A percentile compares a stretch with the other conserved stretches of the same genome.
phyloP scores from a whole-genome alignment of 2,113 vertebrate species.

The Catharus fuscescens region DNA sequence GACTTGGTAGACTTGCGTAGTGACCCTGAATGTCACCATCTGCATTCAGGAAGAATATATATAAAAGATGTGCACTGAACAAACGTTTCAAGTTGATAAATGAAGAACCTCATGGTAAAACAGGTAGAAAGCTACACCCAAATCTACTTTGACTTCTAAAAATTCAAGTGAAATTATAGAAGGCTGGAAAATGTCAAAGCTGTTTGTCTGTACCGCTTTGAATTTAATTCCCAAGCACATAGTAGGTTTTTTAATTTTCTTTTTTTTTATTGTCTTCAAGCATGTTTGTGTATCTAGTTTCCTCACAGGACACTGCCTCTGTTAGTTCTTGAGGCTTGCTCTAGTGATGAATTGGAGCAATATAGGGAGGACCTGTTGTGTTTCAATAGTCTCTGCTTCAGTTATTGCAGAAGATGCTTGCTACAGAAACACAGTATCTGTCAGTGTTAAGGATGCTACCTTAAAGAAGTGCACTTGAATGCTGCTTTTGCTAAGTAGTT shows the following conservation, averaged over 20 bases:
- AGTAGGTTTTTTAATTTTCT: accelerated
- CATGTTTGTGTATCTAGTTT: background rate
- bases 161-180: background rate
- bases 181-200: background rate
- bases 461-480: background rate
- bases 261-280: background rate
- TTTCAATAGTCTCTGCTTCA: background rate
- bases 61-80: background rate
- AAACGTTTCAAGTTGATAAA: background rate
- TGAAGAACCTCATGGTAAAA: background rate
- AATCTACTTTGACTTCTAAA: background rate
- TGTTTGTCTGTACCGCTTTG: background rate
- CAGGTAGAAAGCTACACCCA: background rate
- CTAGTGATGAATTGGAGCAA: background rate
- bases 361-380: background rate
- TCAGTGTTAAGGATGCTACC: background rate
- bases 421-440: background rate
- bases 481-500: background rate
- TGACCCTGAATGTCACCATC: background rate
- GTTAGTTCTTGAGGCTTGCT: background rate
- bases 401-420: background rate
- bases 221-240: background rate
- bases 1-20: background rate
- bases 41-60: background rate
- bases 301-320: background rate